phyloP scores from a whole-genome alignment of 2,888 invertebrate genomes.

The Notodonta ziczac region DNA sequence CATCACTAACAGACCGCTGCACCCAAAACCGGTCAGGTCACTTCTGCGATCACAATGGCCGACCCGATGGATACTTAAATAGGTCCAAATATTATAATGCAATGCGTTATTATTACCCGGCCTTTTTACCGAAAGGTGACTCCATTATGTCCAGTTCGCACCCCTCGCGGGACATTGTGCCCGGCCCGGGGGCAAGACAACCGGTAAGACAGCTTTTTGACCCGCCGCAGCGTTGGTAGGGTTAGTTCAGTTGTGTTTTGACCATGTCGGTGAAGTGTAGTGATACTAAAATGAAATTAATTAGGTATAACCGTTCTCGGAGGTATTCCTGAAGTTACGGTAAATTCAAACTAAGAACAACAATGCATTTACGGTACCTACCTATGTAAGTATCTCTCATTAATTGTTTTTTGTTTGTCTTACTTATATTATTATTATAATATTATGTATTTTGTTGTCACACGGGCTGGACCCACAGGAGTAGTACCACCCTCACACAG shows the following conservation, averaged over 20 bases:
- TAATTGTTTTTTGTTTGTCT: no score
- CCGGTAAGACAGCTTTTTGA: slow-evolving; percentile 83
- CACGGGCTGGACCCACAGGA: no score
- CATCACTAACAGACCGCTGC: slow-evolving; percentile 50
- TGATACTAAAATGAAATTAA: slow-evolving; percentile 15
- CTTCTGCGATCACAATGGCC: slow-evolving; percentile 77
- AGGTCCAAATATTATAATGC: slow-evolving; percentile 82
- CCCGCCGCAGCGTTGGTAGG: slow-evolving; percentile 61
- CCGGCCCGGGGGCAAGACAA: slow-evolving; percentile 72
- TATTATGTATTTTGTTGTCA: no score
- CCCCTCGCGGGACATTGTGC: slow-evolving; percentile 71
- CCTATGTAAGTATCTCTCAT: no score
- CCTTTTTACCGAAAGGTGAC: slow-evolving; percentile 57
- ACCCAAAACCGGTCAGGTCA: slow-evolving; percentile 80
- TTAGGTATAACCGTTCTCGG: no score
- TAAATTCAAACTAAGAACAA: no score
- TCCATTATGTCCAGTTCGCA: slow-evolving; percentile 79
- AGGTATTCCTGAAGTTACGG: no score
- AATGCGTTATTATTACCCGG: slow-evolving; percentile 66
- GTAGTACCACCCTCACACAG: no score
- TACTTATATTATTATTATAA: no score
- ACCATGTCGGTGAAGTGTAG: slow-evolving; percentile 54
- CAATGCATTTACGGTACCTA: no score
- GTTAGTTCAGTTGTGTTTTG: slow-evolving; percentile 75
- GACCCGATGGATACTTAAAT: slow-evolving; percentile 82